Conservation (phyloP, 2,113 vertebrate genomes). For the Dasypus novemcinctus region DNA sequence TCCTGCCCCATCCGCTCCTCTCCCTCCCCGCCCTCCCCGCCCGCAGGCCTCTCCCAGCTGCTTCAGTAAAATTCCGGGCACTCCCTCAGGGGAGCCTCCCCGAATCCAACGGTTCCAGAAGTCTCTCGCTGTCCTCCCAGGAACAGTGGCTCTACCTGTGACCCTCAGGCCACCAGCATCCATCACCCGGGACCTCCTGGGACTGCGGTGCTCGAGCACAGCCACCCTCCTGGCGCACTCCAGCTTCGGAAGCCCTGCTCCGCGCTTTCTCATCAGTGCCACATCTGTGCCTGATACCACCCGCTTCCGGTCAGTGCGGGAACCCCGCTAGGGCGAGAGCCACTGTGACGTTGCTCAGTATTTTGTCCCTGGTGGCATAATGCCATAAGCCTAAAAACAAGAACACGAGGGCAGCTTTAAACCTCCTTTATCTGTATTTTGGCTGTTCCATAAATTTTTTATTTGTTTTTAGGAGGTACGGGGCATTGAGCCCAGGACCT, state of each 20-base stretch:
- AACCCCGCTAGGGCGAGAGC: too few relatives aligned
- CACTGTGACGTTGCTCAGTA: neutral
- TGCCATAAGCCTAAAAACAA: neutral
- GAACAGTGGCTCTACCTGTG: neutral
- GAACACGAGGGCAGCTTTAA: neutral
- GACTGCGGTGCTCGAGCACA: neutral
- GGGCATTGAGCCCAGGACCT: too few relatives aligned
- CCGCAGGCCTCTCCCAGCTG: neutral
- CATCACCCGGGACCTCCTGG: neutral
- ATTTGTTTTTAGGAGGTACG: too few relatives aligned
- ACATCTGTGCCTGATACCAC: neutral
- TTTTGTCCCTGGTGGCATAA: neutral
- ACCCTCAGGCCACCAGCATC: too few relatives aligned
- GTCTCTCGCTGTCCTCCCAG: neutral
- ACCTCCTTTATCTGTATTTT: neutral
- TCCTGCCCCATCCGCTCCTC: too few relatives aligned
- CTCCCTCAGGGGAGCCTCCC: neutral
- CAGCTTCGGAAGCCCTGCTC: too few relatives aligned
- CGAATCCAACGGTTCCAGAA: neutral
- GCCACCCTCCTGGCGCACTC: neutral
- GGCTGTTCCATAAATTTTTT: neutral
- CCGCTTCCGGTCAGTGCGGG: neutral
- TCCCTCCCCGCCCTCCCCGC: too few relatives aligned
- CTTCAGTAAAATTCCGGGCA: neutral
- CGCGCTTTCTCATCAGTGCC: neutral